Evolutionary conservation across 2,113 vertebrate species (phyloP), one percentile per base, ranked within the genome.

Genomic region (Stigmatopora nigra): DNA sequence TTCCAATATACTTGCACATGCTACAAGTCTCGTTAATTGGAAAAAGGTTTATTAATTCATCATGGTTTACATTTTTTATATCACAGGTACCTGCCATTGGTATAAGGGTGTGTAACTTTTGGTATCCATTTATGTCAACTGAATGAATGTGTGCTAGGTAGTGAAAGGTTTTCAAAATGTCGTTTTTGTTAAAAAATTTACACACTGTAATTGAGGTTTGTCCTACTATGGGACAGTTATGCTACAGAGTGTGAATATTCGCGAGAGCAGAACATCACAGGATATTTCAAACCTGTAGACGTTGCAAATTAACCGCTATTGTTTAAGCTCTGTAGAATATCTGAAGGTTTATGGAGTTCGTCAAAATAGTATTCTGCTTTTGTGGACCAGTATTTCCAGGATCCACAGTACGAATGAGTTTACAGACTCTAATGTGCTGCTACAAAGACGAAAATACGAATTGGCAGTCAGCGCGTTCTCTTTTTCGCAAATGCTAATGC

Each of bases 361-460:
- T 45, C n/a, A 22, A 44, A 61, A 12, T 5, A 19, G 36, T 44
- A 60, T 41, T 60, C 36, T 2, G 59, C 38, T 45, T 38, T 44
- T 44, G 14, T 44, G 10, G 36, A 20, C 58, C 58, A 44, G 17
- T 44, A 41, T 20, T 31, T 12, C 22, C 25, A 7, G 20, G 25
- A 55, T 31, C 12, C 5, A 0, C 53, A 31, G 25, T 55, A 5
- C 9, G 20, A 52, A 12, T 19, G 25, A 53, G 52, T 53, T 53
- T 2, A 31, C 53, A 31, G n/a, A n/a, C 58, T 44, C 10, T 14
- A 5, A 19, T 44, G 59, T 38, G 14, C 19, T 14, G 4, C 59
- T 20, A 61, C 38, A 45, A 61, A 45, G n/a, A 61, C 45, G 38
- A 61, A 61, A 20, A 61, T n/a, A 61, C 59, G 20, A 61, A 61